Base-by-base conservation (phyloP, 2,113 vertebrate species). In the Mesocricetus auratus region DNA sequence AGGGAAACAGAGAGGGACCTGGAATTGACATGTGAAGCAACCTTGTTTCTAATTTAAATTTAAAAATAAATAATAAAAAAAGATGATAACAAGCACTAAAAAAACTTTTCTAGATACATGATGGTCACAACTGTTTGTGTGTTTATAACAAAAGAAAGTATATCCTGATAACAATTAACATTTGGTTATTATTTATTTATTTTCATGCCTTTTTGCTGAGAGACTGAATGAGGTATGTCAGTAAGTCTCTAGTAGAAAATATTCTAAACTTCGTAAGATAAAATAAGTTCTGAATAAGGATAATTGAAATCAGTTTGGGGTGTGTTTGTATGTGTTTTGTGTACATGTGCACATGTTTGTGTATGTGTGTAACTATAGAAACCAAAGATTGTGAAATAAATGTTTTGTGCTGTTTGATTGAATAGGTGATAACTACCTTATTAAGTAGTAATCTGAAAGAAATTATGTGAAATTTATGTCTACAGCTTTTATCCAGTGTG, bases 361-460 rank as follows among this genome's bases (percentile, higher is more conserved):
- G 6, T 62, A 24, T 42, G 36, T 60, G 21, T 58, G 22, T 26
- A 7, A 33, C 24, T 78, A 3, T 45, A 29, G 24, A 19, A 16
- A 33, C 29, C 60, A 86, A 17, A 68, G 42, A 22, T 64, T 64
- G 8, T 31, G 29, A 45, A 68, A 53, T 73, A 88, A 91, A 19
- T 85, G 83, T 94, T 95, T 95, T 91, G 58, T 56, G 66, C 29
- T 83, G 1, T 88, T 95, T 81, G 31, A 73, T 91, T 94, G 82
- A 39, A 71, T 94, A 29, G 47, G 19, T 86, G 58, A 12, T 91
- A 71, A 58, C 58, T 93, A 53, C 36, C 47, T 85, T 96, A 90
- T 81, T 86, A 87, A 89, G 45, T 69, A 31, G 69, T 93, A 92
- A 85, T 96, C 66, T 89, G 36, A 60, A 87, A 93, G 50, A 93